phyloP scores from a whole-genome alignment of 1,140 invertebrate genomes.

The Drosophila sucinea region DNA sequence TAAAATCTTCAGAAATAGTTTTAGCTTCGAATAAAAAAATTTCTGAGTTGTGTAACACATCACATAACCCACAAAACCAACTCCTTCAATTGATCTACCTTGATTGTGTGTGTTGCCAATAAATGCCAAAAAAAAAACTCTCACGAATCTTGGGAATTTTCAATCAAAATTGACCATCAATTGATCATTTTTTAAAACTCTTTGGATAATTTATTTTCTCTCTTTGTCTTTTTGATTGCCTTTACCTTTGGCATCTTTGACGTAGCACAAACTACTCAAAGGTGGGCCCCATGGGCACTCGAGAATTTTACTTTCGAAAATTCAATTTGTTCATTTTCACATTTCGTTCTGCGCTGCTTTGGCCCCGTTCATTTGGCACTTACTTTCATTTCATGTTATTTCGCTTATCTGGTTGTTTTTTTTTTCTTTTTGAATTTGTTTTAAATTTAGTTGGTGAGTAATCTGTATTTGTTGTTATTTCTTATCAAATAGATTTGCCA shows the following conservation, averaged over 20 bases:
- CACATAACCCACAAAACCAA: too few relatives aligned
- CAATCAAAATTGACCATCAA: conserved; percentile 11
- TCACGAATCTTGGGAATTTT: background rate
- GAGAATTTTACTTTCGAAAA: conserved; percentile 23
- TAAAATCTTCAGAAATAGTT: too few relatives aligned
- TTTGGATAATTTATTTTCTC: background rate
- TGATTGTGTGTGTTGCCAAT: too few relatives aligned
- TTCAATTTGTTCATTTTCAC: conserved; percentile 11
- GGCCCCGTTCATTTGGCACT: conserved; percentile 5
- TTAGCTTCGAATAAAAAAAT: too few relatives aligned
- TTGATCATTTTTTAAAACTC: background rate
- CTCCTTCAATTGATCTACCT: too few relatives aligned
- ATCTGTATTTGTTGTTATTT: conserved; percentile 1
- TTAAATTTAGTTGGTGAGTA: conserved; percentile 19
- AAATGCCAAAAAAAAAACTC: background rate
- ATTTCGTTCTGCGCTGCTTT: background rate
- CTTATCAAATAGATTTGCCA: conserved; percentile 3
- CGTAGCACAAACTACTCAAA: background rate
- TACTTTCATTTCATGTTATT: conserved; percentile 11
- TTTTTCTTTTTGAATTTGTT: background rate
- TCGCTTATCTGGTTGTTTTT: conserved; percentile 5
- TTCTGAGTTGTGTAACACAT: too few relatives aligned
- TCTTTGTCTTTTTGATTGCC: background rate
- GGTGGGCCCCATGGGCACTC: background rate
- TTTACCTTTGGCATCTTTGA: conserved; percentile 3